phyloP scores from a whole-genome alignment of 2,888 invertebrate species.

The Chrysolina oricalcia region DNA sequence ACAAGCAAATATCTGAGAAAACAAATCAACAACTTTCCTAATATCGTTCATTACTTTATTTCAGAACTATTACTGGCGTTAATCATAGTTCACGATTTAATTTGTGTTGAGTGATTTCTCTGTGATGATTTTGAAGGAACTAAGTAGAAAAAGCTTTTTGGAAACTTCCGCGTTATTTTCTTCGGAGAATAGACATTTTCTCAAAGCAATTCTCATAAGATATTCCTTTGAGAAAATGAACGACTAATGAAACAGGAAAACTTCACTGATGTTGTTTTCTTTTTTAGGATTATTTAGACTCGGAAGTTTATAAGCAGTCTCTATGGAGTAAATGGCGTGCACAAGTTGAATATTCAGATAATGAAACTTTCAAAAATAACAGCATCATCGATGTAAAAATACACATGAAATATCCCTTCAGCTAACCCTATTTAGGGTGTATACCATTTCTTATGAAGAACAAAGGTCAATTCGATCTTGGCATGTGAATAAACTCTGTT shows the following conservation, averaged over 20 bases:
- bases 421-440: too few species aligned
- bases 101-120: not conserved
- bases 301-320: not conserved
- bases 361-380: not conserved
- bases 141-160: not conserved
- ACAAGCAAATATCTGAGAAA: too few species aligned
- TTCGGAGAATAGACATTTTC: conserved; percentile 1
- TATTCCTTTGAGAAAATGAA: conserved; percentile 19
- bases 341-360: not conserved
- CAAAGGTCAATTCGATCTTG: too few species aligned
- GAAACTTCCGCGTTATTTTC: not conserved
- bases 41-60: not conserved
- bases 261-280: not conserved
- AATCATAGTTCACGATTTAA: not conserved
- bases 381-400: not conserved
- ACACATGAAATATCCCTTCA: too few species aligned
- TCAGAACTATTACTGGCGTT: not conserved
- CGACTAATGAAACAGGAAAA: conserved; percentile 3
- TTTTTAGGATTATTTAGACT: not conserved
- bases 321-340: not conserved
- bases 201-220: conserved; percentile 10
- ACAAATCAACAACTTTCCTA: too few species aligned
- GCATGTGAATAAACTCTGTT: too few species aligned
- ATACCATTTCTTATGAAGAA: too few species aligned
- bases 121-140: not conserved